These are phyloP conservation scores for Ageneiosus marmoratus DNA, from an alignment of 2,113 vertebrate genomes.

Conservation along the genomic window DNA sequence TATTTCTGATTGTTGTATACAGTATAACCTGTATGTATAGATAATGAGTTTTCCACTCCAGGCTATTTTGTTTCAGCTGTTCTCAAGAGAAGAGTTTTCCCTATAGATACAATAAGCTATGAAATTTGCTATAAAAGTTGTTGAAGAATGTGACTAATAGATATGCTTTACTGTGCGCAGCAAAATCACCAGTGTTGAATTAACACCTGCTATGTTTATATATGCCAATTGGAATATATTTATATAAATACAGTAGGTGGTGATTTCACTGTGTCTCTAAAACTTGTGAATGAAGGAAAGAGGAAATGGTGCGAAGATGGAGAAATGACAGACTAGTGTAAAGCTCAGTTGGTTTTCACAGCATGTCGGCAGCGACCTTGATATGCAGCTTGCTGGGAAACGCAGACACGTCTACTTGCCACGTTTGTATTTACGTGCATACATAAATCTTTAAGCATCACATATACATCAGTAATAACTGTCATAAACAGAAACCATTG, in stretches of 20 bases:
- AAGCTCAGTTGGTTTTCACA: conserved; percentile 55
- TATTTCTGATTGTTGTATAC: too few relatives aligned
- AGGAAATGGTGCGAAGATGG: conserved; percentile 12
- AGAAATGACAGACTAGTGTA: conserved; percentile 57
- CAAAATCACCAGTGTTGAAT: too few relatives aligned
- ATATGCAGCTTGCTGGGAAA: conserved; percentile 53
- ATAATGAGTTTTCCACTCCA: neutral
- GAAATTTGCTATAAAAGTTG: conserved; percentile 5
- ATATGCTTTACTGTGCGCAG: neutral
- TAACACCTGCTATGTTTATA: too few relatives aligned
- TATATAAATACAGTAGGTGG: too few relatives aligned
- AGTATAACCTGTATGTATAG: too few relatives aligned
- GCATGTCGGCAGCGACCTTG: conserved; percentile 61
- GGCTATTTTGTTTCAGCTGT: neutral
- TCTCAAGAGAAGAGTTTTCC: neutral
- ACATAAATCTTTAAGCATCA: conserved; percentile 19
- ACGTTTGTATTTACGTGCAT: neutral
- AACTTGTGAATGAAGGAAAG: neutral
- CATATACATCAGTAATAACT: conserved; percentile 26
- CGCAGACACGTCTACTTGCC: conserved; percentile 10
- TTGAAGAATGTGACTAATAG: neutral
- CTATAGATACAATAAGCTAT: neutral
- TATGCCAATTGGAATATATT: too few relatives aligned
- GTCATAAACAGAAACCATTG: neutral
- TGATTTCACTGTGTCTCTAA: too few relatives aligned